Conservation (phyloP, 1,140 invertebrate species). For the Aphidius gifuensis region DNA sequence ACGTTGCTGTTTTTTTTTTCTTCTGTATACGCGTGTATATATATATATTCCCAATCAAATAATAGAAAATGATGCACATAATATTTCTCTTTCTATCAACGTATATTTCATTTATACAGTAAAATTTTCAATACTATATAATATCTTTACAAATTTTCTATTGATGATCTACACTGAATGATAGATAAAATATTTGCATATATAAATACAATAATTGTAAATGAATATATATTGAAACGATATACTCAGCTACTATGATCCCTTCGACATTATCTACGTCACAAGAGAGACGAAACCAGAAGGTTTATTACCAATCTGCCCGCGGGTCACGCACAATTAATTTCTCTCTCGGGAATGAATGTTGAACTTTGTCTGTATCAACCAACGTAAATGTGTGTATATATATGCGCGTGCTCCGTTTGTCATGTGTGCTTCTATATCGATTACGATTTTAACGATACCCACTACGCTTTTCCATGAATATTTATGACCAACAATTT, state of each 20-base stretch:
- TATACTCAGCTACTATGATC: slow-evolving; percentile 7
- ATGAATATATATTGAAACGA: background rate
- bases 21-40: slow-evolving; percentile 16
- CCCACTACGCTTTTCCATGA: too few relatives aligned
- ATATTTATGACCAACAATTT: too few relatives aligned
- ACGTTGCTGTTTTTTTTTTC: slow-evolving; percentile 14
- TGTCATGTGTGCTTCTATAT: too few relatives aligned
- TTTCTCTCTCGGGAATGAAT: slow-evolving; percentile 6
- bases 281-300: slow-evolving; percentile 16
- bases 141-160: too few relatives aligned
- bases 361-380: background rate
- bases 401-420: background rate
- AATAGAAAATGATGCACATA: slow-evolving; percentile 1
- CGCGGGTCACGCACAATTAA: slow-evolving; percentile 10
- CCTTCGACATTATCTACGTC: slow-evolving; percentile 16
- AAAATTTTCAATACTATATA: too few relatives aligned
- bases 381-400: background rate
- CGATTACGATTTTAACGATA: too few relatives aligned
- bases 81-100: too few relatives aligned
- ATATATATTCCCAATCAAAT: slow-evolving; percentile 1
- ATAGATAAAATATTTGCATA: too few relatives aligned
- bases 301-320: slow-evolving; percentile 21
- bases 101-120: too few relatives aligned
- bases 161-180: too few relatives aligned
- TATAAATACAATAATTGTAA: too few relatives aligned